Evolutionary conservation across 2,113 vertebrate species (phyloP), one percentile per base, ranked within the genome.

Genomic region (Podarcis raffonei): DNA sequence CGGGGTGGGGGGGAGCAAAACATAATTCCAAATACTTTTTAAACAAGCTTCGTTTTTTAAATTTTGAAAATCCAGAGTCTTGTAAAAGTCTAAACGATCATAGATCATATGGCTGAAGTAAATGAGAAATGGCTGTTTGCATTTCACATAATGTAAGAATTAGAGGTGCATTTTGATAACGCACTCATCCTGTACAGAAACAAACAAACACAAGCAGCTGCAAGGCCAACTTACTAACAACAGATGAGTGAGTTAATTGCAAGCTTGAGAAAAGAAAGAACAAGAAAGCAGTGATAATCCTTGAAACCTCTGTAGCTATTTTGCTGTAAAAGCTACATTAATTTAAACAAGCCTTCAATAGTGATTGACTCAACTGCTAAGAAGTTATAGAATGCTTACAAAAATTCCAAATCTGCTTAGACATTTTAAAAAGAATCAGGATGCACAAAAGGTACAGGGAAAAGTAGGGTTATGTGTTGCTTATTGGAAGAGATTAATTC

Each of bases 81-180:
- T 8, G 25, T 71, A 42, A 68, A 69, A 80, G 32, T 53, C 6
- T 37, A 69, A 37, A 71, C 53, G 80, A 80, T 87, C 78, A 80
- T 20, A 81, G 11, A 72, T 7, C n/a, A 81, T 87, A 71, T 81
- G 77, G n/a, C n/a, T 87, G 25, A 18, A 81, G 65, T 27, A 87
- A 81, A 87, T 57, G 72, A 30, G 15, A 12, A 57, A 59, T 66
- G 80, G 42, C 78, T 87, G 77, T 72, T 81, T 87, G 77, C n/a
- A 72, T 81, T 87, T 37, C 35, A 71, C 22, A 71, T 59, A 81
- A 87, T 39, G 25, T 71, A 81, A 57, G 23, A 87, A 81, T 71
- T 37, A 72, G 42, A n/a, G 16, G 37, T 2, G 6, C n/a, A 20
- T 69, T 53, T 23, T 80, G 85, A 87, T 71, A 80, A 71, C 69